Percentiles rank a stretch among this genome's conserved stretches.
phyloP scores from a whole-genome alignment of 2,888 invertebrate genomes.

The Aspidapion aeneum region DNA sequence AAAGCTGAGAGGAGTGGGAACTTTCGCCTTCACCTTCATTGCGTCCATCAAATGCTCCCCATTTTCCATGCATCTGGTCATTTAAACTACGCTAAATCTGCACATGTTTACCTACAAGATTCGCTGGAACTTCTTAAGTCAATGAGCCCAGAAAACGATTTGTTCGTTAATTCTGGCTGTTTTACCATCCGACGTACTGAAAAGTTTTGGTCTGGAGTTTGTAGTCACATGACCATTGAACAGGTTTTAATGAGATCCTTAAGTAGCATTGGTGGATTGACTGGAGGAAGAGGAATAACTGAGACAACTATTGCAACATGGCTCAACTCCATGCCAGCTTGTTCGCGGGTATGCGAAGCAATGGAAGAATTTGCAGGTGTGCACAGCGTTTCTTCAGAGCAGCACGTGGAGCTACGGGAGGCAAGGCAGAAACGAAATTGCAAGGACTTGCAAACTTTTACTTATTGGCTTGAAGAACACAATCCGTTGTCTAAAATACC shows the following conservation, averaged over 20 bases:
- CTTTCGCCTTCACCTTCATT: not conserved
- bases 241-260: slow-evolving; percentile 9
- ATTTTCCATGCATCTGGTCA: slow-evolving; percentile 9
- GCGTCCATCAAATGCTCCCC: not conserved
- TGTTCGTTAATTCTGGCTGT: slow-evolving; percentile 12
- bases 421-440: not conserved
- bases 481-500: no score
- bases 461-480: no score
- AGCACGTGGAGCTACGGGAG: slow-evolving; percentile 10
- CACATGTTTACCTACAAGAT: slow-evolving; percentile 1
- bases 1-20: slow-evolving; percentile 4
- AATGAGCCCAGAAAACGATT: slow-evolving; percentile 10
- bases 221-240: slow-evolving; percentile 4
- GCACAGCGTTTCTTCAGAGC: slow-evolving; percentile 7
- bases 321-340: slow-evolving; percentile 9
- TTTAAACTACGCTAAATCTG: not conserved
- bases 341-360: slow-evolving; percentile 6
- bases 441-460: not conserved
- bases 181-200: slow-evolving; percentile 4
- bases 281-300: slow-evolving; percentile 11
- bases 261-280: slow-evolving; percentile 6
- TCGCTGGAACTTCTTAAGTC: slow-evolving; percentile 9
- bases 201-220: slow-evolving; percentile 3
- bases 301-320: slow-evolving; percentile 3
- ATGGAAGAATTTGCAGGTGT: slow-evolving; percentile 9